Evolutionary conservation across 2,797 vertebrate species (phyloP).

Genomic region (Sebastes nivosus): DNA sequence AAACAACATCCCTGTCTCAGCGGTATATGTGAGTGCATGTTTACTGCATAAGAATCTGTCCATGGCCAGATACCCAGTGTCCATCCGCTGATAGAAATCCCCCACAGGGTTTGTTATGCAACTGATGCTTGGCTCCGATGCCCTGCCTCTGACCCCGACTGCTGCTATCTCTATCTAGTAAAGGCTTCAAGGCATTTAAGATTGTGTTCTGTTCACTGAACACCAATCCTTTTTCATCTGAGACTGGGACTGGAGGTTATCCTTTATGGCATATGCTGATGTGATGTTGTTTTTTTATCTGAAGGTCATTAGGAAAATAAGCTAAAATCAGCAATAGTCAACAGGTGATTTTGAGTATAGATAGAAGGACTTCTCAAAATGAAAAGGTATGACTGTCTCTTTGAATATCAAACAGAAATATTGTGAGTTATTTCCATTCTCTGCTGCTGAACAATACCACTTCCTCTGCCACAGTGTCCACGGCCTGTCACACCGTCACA

Average conservation of each 20-base stretch:
- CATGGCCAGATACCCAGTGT: constrained; percentile 47
- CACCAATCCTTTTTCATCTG: constrained; percentile 9
- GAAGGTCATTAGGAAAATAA: not conserved
- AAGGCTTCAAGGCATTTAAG: constrained; percentile 31
- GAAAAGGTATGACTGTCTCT: not conserved
- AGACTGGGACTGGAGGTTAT: not conserved
- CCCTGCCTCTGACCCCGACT: constrained; percentile 60
- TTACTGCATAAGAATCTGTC: constrained; percentile 36
- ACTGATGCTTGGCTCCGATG: constrained; percentile 66
- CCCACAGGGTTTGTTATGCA: constrained; percentile 67
- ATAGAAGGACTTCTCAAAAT: not conserved
- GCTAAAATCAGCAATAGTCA: not conserved
- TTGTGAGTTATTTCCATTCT: not conserved
- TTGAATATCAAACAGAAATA: not conserved
- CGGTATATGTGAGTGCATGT: constrained; percentile 17
- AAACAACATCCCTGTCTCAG: constrained; percentile 4
- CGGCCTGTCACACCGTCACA: constrained; percentile 55
- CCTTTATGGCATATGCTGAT: not conserved
- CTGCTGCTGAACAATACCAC: constrained; percentile 28
- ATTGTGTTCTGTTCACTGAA: constrained; percentile 16
- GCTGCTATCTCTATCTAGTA: constrained; percentile 30
- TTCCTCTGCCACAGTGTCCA: constrained; percentile 34
- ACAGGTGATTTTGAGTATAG: not conserved
- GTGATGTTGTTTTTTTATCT: not conserved
- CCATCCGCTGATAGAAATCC: constrained; percentile 71